Conservation (phyloP, 2,797 vertebrate genomes). For the Megaceryle alcyon region DNA sequence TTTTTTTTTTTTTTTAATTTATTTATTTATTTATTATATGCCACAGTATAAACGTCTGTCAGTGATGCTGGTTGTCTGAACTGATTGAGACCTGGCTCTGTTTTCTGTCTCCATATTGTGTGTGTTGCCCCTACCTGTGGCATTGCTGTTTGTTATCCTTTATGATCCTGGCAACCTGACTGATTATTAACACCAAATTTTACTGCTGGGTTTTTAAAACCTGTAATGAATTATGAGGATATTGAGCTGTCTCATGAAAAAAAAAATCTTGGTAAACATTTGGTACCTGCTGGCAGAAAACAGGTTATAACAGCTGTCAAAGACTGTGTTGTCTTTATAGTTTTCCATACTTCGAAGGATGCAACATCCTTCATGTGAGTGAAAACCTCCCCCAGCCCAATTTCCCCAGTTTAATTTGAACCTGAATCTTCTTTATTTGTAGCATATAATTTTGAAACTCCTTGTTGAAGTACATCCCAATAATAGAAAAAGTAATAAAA, state of each 20-base stretch:
- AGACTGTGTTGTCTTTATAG: not conserved
- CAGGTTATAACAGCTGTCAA: not conserved
- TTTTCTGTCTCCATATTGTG: not conserved
- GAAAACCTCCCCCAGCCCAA: not conserved
- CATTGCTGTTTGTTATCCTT: not conserved
- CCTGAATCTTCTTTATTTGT: not conserved
- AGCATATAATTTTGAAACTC: not conserved
- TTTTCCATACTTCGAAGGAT: not conserved
- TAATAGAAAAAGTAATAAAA: not conserved
- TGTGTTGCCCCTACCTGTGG: not conserved
- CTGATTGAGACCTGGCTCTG: fast-evolving
- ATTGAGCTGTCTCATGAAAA: not conserved
- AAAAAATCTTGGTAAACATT: not conserved
- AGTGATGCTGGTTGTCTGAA: not conserved
- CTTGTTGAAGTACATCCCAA: not conserved
- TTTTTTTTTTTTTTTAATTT: too few species aligned
- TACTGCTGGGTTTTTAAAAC: not conserved
- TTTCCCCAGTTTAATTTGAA: not conserved
- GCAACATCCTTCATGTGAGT: not conserved
- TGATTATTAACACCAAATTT: not conserved
- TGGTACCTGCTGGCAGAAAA: not conserved
- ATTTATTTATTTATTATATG: too few species aligned
- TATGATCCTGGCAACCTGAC: not conserved
- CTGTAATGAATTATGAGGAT: not conserved
- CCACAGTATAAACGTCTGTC: not conserved